Conservation (phyloP, 2,113 vertebrate species). For the Tragelaphus strepsiceros region DNA sequence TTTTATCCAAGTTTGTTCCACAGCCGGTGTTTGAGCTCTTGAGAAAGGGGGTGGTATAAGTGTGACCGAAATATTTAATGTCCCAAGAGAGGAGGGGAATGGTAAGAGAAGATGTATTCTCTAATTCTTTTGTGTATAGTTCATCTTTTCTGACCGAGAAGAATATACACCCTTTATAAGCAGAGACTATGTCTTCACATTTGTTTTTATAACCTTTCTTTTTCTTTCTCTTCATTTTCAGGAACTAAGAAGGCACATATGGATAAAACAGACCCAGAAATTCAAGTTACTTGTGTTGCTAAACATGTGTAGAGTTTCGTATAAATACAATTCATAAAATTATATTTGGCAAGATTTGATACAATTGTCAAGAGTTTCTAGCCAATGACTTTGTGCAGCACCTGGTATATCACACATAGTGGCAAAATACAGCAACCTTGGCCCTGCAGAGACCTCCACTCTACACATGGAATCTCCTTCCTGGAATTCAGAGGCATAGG, state of each 20-base stretch:
- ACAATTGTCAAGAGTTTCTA: neutral
- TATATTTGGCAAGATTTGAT: neutral
- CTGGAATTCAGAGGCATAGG: neutral
- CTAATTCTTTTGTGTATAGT: neutral
- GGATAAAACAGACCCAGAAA: neutral
- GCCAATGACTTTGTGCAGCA: neutral
- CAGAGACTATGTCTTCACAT: neutral
- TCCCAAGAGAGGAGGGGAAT: neutral
- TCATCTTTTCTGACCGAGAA: constrained; percentile 7
- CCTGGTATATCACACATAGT: neutral
- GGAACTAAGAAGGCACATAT: neutral
- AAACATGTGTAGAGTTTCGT: neutral
- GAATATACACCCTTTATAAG: neutral
- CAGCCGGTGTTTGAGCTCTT: neutral
- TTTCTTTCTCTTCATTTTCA: neutral
- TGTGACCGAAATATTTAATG: neutral
- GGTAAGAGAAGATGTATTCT: neutral
- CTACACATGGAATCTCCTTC: neutral
- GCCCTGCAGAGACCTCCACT: neutral
- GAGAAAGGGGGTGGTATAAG: neutral
- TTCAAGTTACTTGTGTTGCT: neutral
- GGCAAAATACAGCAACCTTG: neutral
- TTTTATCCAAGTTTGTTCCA: neutral
- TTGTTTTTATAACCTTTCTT: constrained; percentile 19
- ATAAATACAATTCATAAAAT: constrained; percentile 26